Percentiles rank a stretch among this genome's conserved stretches.
Evolutionary conservation across 2,113 vertebrate genomes (phyloP).

Genomic region (Panthera uncia): DNA sequence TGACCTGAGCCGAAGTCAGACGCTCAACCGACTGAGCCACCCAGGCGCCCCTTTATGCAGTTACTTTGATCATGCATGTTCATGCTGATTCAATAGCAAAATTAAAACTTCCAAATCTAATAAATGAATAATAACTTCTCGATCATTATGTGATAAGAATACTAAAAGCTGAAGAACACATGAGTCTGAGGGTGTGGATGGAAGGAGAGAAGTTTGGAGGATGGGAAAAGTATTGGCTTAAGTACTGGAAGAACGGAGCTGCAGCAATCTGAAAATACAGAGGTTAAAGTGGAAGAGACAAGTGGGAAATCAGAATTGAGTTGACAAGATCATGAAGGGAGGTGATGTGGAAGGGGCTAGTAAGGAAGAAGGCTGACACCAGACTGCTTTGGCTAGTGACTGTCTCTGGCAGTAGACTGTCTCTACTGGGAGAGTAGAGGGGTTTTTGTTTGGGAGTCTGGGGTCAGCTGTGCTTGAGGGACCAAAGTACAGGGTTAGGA

Average conservation of each 20-base stretch:
- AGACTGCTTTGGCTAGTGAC: neutral
- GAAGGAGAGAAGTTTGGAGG: neutral
- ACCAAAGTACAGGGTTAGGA: neutral
- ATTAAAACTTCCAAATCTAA: neutral
- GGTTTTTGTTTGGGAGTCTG: neutral
- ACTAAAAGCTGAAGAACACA: neutral
- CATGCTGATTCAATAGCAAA: neutral
- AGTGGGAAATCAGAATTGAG: neutral
- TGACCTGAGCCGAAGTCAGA: too few relatives aligned
- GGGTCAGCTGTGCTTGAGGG: neutral
- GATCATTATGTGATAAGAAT: neutral
- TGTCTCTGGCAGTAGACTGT: neutral
- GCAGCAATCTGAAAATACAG: neutral
- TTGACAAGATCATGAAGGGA: neutral
- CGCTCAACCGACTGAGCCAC: too few relatives aligned
- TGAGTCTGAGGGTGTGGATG: neutral
- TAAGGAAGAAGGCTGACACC: neutral
- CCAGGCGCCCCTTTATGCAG: too few relatives aligned
- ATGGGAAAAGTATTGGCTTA: neutral
- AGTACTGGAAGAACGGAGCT: neutral
- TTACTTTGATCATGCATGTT: neutral
- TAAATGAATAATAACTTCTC: neutral
- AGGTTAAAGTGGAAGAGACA: neutral
- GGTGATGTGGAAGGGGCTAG: neutral
- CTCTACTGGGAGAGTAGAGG: neutral